Evolutionary conservation across 2,888 invertebrate species (phyloP).

Genomic region (Aphelenchoides bicaudatus): DNA sequence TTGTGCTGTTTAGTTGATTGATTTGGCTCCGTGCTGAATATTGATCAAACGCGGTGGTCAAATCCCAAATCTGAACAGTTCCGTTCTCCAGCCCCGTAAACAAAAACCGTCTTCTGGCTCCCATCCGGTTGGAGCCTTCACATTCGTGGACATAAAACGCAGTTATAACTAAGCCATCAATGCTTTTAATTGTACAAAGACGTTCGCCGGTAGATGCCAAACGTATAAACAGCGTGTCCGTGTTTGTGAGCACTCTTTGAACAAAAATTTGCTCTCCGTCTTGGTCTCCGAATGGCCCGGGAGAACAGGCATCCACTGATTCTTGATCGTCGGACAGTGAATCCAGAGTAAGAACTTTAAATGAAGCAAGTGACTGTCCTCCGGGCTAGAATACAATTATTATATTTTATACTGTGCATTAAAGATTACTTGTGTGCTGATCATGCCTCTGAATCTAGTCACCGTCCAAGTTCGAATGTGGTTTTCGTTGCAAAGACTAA

Average conservation of each 20-base stretch:
- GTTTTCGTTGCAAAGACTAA: slow-evolving; percentile 91
- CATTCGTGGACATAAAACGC: slow-evolving; percentile 96
- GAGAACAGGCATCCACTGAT: slow-evolving; percentile 26
- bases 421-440: slow-evolving; percentile 98
- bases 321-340: slow-evolving; percentile 61
- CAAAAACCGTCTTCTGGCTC: slow-evolving; percentile 77
- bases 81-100: slow-evolving; percentile 89
- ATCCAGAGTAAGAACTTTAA: slow-evolving; percentile 85
- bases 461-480: slow-evolving; percentile 96
- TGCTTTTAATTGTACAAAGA: slow-evolving; percentile 87
- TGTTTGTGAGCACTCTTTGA: slow-evolving; percentile 94
- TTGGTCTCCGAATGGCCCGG: slow-evolving; percentile 87
- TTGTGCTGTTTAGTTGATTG: not conserved
- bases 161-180: slow-evolving; percentile 86
- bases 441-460: slow-evolving; percentile 93
- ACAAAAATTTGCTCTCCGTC: slow-evolving; percentile 97
- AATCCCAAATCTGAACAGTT: slow-evolving; percentile 89
- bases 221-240: slow-evolving; percentile 87
- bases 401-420: too few relatives aligned
- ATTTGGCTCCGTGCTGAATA: slow-evolving; percentile 64
- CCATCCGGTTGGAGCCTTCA: slow-evolving; percentile 89
- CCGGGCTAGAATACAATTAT: too few relatives aligned
- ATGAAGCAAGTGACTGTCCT: slow-evolving; percentile 91
- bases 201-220: slow-evolving; percentile 77
- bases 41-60: slow-evolving; percentile 86